phyloP scores from a whole-genome alignment of 2,888 invertebrate species.

The Nasonovia ribisnigri region DNA sequence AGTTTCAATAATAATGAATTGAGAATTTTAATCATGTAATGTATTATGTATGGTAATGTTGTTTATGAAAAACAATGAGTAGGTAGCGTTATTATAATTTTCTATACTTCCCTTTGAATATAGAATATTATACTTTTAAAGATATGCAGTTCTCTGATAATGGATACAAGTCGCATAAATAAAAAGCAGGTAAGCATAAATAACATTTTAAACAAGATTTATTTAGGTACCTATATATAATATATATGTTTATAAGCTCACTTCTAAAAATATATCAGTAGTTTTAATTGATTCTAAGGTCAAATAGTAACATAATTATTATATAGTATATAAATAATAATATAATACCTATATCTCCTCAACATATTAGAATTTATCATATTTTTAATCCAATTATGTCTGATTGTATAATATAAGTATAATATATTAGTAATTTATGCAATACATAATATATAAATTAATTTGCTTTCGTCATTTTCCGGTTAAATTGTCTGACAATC shows the following conservation, averaged over 20 bases:
- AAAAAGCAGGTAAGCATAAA: neutral
- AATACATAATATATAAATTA: neutral
- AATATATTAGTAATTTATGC: neutral
- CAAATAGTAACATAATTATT: neutral
- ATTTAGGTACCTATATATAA: neutral
- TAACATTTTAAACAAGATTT: neutral
- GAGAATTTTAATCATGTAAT: neutral
- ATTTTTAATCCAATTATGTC: neutral
- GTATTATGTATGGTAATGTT: neutral
- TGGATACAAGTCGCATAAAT: neutral
- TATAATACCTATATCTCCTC: neutral
- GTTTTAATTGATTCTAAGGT: neutral
- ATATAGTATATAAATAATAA: neutral
- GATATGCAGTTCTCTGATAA: conserved; percentile 1
- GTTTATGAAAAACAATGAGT: neutral
- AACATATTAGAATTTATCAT: neutral
- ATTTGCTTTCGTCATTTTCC: neutral
- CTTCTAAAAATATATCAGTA: neutral
- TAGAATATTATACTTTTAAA: neutral
- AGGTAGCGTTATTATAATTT: conserved; percentile 10
- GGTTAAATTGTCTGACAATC: neutral
- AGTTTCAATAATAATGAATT: neutral
- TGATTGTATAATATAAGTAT: neutral
- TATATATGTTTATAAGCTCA: neutral
- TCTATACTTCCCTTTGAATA: neutral